phyloP scores from a whole-genome alignment of 92 coral and sea anemone genomes.

The Palythoa grandis region DNA sequence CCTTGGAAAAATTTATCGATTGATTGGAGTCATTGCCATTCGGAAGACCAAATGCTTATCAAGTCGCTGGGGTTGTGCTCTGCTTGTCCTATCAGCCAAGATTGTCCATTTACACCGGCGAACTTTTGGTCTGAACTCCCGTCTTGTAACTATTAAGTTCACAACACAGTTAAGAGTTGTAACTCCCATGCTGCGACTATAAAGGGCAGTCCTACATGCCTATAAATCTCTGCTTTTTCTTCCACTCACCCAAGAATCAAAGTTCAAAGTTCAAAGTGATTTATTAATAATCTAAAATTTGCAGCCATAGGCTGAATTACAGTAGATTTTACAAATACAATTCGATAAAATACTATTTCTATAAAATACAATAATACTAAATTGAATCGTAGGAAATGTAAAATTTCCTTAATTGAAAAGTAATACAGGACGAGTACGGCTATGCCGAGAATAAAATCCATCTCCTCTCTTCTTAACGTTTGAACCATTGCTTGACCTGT shows the following conservation, averaged over 20 bases:
- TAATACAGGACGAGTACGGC: conserved; percentile 13
- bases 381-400: neutral
- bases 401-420: conserved; percentile 35
- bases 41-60: neutral
- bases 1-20: too few relatives aligned
- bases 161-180: neutral
- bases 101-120: neutral
- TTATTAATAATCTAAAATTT: too few relatives aligned
- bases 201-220: neutral
- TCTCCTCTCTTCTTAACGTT: too few relatives aligned
- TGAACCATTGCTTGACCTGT: too few relatives aligned
- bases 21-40: too few relatives aligned
- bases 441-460: neutral
- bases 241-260: neutral
- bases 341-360: too few relatives aligned
- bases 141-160: neutral
- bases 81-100: neutral
- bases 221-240: neutral
- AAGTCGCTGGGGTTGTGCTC: neutral
- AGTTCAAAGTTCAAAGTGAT: too few relatives aligned
- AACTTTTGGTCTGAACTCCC: neutral
- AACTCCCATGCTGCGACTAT: neutral
- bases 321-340: too few relatives aligned
- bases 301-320: too few relatives aligned
- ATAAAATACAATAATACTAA: too few relatives aligned